Conservation (phyloP, 1,140 invertebrate species). For the Carposina sasakii region DNA sequence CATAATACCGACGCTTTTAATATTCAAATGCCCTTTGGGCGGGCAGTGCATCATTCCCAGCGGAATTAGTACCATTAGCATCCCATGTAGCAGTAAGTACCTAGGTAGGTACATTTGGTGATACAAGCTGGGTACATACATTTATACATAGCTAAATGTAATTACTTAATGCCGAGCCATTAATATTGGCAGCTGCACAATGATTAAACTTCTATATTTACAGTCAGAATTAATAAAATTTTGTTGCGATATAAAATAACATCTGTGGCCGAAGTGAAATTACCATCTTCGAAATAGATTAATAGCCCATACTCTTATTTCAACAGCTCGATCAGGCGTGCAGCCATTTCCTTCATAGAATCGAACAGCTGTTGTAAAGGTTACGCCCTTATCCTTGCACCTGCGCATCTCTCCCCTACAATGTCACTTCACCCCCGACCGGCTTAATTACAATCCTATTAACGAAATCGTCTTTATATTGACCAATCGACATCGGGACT, state of each 20-base stretch:
- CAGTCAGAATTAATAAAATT: no score
- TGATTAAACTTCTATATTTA: no score
- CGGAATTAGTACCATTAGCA: slow-evolving; percentile 52
- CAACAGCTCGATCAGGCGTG: slow-evolving; percentile 32
- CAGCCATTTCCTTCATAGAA: slow-evolving; percentile 44
- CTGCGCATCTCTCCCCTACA: slow-evolving; percentile 35
- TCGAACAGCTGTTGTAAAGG: slow-evolving; percentile 59
- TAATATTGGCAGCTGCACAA: no score
- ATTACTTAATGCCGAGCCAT: no score
- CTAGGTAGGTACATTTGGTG: neutral
- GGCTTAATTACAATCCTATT: slow-evolving; percentile 55
- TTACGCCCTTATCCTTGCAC: slow-evolving; percentile 58
- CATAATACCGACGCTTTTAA: slow-evolving; percentile 51
- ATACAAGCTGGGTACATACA: slow-evolving; percentile 23
- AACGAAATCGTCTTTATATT: slow-evolving; percentile 39
- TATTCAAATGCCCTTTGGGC: slow-evolving; percentile 62
- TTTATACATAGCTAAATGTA: no score
- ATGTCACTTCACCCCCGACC: slow-evolving; percentile 33
- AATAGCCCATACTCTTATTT: slow-evolving; percentile 33
- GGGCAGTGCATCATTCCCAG: slow-evolving; percentile 43
- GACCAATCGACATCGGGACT: slow-evolving; percentile 32
- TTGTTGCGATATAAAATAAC: slow-evolving; percentile 18
- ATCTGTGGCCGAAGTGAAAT: slow-evolving; percentile 24
- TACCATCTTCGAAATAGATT: slow-evolving; percentile 56
- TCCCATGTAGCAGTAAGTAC: slow-evolving; percentile 19